Percentiles rank a stretch among this genome's conserved stretches.
Conservation (phyloP, 1,140 invertebrate genomes). For the Chironomus tepperi region DNA sequence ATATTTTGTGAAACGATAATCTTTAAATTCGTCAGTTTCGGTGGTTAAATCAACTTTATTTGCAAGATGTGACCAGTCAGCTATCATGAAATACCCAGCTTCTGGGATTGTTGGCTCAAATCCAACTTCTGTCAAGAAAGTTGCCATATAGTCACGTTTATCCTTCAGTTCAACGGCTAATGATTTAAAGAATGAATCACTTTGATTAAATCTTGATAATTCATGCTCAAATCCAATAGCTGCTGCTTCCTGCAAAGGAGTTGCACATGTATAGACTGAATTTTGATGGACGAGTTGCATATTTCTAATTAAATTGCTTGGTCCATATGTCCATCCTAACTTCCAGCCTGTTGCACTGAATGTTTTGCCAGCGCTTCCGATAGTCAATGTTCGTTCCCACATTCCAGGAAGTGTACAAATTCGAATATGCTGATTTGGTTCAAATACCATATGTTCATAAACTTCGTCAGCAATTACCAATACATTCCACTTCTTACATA, state of each 20-base stretch:
- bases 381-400: slow-evolving; percentile 96
- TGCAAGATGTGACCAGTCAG: slow-evolving; percentile 70
- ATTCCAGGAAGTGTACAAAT: slow-evolving; percentile 91
- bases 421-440: slow-evolving; percentile 76
- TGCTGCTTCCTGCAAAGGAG: slow-evolving; percentile 82
- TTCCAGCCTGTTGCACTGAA: slow-evolving; percentile 98
- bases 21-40: slow-evolving; percentile 63
- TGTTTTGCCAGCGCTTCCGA: slow-evolving; percentile 95
- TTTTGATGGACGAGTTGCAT: slow-evolving; percentile 89
- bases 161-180: slow-evolving; percentile 65
- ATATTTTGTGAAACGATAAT: slow-evolving; percentile 93
- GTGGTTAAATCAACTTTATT: slow-evolving; percentile 52
- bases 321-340: slow-evolving; percentile 93
- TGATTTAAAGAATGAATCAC: slow-evolving; percentile 80
- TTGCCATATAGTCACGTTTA: slow-evolving; percentile 80
- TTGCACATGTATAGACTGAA: slow-evolving; percentile 81
- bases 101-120: slow-evolving; percentile 90
- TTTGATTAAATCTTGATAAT: slow-evolving; percentile 53
- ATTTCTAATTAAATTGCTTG: slow-evolving; percentile 67
- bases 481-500: slow-evolving; percentile 89
- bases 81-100: slow-evolving; percentile 94
- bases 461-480: slow-evolving; percentile 94
- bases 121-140: slow-evolving; percentile 66
- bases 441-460: slow-evolving; percentile 95
- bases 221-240: slow-evolving; percentile 86